Evolutionary conservation across 92 coral and sea anemone genomes (phyloP).

Genomic region (Epizoanthus illoricatus): DNA sequence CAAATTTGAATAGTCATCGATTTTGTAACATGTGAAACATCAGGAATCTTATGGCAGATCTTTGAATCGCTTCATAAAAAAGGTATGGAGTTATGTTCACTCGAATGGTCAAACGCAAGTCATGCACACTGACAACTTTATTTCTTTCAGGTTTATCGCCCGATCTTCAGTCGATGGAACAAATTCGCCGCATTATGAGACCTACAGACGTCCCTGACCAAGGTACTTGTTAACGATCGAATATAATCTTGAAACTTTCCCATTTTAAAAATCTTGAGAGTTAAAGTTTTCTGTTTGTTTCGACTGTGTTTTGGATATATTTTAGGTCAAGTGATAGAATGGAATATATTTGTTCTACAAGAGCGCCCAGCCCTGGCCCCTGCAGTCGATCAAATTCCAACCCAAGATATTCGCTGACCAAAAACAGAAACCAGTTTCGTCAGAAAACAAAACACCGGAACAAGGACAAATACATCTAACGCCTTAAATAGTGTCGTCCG

Average conservation of each 20-base stretch:
- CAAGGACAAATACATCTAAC: not conserved
- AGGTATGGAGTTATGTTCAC: not conserved
- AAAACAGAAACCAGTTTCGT: conserved; percentile 1
- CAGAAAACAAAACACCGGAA: not conserved
- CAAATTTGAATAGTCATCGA: not conserved
- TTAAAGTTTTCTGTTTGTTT: not conserved
- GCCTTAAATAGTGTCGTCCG: too few species aligned
- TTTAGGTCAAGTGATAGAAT: conserved; percentile 8
- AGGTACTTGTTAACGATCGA: conserved; percentile 63
- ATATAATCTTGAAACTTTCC: not conserved
- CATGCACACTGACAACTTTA: not conserved
- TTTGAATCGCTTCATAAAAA: not conserved
- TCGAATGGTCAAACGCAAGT: too few species aligned
- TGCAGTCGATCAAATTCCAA: not conserved
- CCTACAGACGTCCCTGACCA: conserved; percentile 99
- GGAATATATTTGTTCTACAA: conserved; percentile 10
- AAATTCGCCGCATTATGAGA: conserved; percentile 96
- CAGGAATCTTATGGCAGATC: too few species aligned
- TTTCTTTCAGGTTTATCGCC: conserved; percentile 83
- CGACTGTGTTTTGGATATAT: not conserved
- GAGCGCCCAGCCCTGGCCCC: conserved; percentile 31
- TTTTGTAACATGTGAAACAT: not conserved
- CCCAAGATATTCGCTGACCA: not conserved
- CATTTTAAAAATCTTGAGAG: not conserved
- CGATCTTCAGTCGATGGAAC: conserved; percentile 99